A percentile compares a stretch with the other conserved stretches of the same genome.
Evolutionary conservation across 2,797 vertebrate species (phyloP).

Genomic region (Cheirogaleus major): DNA sequence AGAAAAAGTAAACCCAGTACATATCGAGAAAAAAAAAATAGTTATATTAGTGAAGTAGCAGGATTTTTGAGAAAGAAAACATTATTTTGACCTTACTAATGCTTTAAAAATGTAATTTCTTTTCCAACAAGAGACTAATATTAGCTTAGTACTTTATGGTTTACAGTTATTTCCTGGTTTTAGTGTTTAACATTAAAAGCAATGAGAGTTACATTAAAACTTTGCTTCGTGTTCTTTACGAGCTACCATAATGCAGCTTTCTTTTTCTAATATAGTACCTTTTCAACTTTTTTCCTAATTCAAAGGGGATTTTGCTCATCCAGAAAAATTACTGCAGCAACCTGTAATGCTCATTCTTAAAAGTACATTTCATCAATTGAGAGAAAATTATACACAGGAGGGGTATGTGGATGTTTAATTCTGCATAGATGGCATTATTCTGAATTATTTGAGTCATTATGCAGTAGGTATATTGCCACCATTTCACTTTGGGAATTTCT

Average conservation of each 20-base stretch:
- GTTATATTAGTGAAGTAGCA: not conserved
- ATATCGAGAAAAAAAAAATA: not conserved
- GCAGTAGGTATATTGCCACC: not conserved
- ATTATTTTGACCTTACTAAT: not conserved
- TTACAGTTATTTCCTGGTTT: not conserved
- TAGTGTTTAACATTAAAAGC: not conserved
- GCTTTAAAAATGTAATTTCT: not conserved
- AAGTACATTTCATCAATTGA: not conserved
- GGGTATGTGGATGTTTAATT: not conserved
- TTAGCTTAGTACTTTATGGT: not conserved
- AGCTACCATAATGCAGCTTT: not conserved
- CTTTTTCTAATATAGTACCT: not conserved
- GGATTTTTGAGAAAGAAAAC: constrained; percentile 28
- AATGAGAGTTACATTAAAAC: not conserved
- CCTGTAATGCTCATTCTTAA: constrained; percentile 16
- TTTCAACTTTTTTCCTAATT: not conserved
- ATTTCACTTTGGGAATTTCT: constrained; percentile 15
- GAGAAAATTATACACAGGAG: not conserved
- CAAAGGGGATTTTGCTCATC: not conserved
- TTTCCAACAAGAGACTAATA: not conserved
- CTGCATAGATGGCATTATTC: not conserved
- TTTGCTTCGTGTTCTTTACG: not conserved
- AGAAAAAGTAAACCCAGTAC: not conserved
- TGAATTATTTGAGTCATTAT: constrained; percentile 19
- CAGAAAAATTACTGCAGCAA: not conserved